phyloP scores from a whole-genome alignment of 2,888 invertebrate genomes.

The Podabrus alpinus region DNA sequence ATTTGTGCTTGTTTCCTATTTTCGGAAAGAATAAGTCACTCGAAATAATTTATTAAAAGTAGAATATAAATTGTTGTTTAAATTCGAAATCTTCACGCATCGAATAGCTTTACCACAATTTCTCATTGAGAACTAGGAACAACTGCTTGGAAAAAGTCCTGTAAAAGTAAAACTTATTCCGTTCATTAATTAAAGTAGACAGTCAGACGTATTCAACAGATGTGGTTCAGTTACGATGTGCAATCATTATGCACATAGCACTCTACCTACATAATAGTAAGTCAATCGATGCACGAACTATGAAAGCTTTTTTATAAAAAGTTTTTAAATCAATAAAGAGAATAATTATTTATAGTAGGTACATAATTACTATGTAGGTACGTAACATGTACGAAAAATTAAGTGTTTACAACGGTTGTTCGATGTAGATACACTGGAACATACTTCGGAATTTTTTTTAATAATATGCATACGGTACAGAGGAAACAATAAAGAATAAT shows the following conservation, averaged over 20 bases:
- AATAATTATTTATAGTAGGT: background rate
- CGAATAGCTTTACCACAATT: background rate
- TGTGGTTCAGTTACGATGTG: background rate
- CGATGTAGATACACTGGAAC: too few species aligned
- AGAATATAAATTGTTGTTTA: too few species aligned
- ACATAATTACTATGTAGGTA: background rate
- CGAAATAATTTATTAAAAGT: background rate
- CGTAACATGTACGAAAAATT: background rate
- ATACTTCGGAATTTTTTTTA: background rate
- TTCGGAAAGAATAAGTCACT: background rate
- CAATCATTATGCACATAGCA: background rate
- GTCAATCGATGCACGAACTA: background rate
- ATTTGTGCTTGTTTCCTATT: too few species aligned
- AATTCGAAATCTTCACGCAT: background rate
- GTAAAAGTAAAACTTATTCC: background rate
- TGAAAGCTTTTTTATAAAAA: background rate
- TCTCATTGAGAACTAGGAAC: background rate
- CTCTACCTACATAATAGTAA: background rate
- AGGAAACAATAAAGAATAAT: background rate
- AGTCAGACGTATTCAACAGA: background rate
- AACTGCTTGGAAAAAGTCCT: background rate
- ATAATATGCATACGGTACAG: too few species aligned
- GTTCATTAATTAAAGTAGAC: background rate
- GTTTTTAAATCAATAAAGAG: background rate
- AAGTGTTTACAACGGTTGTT: background rate